phyloP scores from a whole-genome alignment of 2,888 invertebrate species.

The Pterobdella sp. region DNA sequence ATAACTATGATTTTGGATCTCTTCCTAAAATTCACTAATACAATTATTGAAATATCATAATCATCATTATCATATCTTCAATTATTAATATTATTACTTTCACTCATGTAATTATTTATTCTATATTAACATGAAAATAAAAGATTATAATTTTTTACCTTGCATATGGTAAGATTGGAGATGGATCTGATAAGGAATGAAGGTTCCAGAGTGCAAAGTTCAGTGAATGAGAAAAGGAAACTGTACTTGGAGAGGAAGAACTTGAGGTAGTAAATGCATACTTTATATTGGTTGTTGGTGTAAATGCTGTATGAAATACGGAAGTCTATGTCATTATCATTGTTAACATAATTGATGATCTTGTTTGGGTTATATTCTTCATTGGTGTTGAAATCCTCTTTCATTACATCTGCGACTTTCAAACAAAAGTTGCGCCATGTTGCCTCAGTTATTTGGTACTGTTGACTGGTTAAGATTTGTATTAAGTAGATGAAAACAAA shows the following conservation, averaged over 20 bases:
- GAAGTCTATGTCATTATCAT: not conserved
- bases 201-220: not conserved
- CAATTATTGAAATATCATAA: too few species aligned
- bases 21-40: too few species aligned
- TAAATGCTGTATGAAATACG: not conserved
- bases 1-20: too few species aligned
- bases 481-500: too few species aligned
- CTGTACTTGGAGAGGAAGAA: constrained; percentile 6
- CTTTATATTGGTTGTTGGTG: not conserved
- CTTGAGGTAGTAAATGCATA: constrained; percentile 1
- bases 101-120: too few species aligned
- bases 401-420: not conserved
- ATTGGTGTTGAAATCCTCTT: not conserved
- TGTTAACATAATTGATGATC: constrained; percentile 1
- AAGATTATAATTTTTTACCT: too few species aligned
- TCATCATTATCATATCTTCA: too few species aligned
- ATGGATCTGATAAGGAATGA: not conserved
- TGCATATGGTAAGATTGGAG: not conserved
- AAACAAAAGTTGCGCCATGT: constrained; percentile 7
- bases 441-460: constrained; percentile 3
- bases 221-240: not conserved
- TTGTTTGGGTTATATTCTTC: not conserved
- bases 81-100: too few species aligned
- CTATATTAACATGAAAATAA: too few species aligned
- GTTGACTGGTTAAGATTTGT: not conserved